A percentile compares a stretch with the other conserved stretches of the same genome.
phyloP scores from a whole-genome alignment of 2,113 vertebrate species.

The Toxostoma redivivum region DNA sequence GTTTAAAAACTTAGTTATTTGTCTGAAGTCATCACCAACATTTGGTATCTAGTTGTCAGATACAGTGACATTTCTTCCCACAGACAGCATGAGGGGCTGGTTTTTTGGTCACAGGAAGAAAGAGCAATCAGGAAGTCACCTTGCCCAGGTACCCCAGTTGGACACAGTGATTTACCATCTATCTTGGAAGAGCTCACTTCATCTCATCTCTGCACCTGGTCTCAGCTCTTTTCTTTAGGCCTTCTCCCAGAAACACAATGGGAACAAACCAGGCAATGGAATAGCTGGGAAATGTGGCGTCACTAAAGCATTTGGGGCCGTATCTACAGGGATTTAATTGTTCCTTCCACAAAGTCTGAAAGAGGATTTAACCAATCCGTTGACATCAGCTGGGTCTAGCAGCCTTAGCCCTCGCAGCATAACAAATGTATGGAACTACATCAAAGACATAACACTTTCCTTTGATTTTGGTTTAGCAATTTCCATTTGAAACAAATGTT shows the following conservation, averaged over 20 bases:
- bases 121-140: background rate
- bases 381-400: background rate
- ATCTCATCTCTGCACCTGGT: background rate
- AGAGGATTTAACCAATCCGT: background rate
- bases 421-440: constrained; percentile 6
- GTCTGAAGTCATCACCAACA: background rate
- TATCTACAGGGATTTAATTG: background rate
- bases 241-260: background rate
- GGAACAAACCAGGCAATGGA: background rate
- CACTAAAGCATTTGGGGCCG: background rate
- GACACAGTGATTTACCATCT: background rate
- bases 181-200: background rate
- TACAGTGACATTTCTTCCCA: rapidly evolving
- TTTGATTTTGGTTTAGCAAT: constrained; percentile 27
- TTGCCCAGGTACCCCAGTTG: background rate
- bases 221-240: background rate
- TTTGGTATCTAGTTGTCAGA: background rate
- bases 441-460: background rate
- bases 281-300: background rate
- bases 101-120: background rate
- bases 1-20: background rate
- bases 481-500: constrained; percentile 3
- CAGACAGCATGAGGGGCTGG: rapidly evolving
- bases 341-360: constrained; percentile 15
- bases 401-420: background rate